Evolutionary conservation across 2,113 vertebrate genomes (phyloP), one percentile per base, ranked within the genome.

Genomic region (Nematolebias whitei): DNA sequence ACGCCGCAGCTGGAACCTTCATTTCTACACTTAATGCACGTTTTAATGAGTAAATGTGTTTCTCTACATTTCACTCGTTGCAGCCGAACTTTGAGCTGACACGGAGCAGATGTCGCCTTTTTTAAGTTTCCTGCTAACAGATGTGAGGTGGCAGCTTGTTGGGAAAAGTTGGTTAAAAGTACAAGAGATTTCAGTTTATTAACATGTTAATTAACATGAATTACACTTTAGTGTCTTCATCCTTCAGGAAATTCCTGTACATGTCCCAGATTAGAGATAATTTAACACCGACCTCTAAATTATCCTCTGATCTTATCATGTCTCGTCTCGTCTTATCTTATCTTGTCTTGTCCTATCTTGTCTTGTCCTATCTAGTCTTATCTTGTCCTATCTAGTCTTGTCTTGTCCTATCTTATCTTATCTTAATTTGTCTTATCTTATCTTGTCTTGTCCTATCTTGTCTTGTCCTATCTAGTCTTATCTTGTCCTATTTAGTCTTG

Each of bases 41-140:
- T 71, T 40, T 69, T 35, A 59, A 47, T 62, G 56, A 77, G 57
- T 60, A 49, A 61, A 45, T 63, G 63, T 72, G 63, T 68, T 63
- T 75, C 67, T 71, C 65, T 70, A 64, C 64, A 63, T 68, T 63
- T 79, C 82, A 84, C 71, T 76, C 49, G 48, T 38, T 29, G 62
- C 43, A 67, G 71, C 65, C 80, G 68, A 87, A 86, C 66, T 80
- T 82, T 85, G 54, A 86, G 83, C 85, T 89, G 84, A 87, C 78
- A 82, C 52, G 73, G 67, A 88, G 87, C 85, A 90, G 87, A 85
- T 91, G 85, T 80, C 83, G 12, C 35, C 58, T 23, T 86, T 55
- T 73, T 81, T 71, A 66, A 39, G 54, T 64, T 49, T 78, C 64
- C 39, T 50, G 63, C 61, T 53, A 63, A 72, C 79, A 86, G 71